A percentile compares a stretch with the other conserved stretches of the same genome.
Evolutionary conservation across 2,888 invertebrate genomes (phyloP).

Genomic region (Heliconius sara): DNA sequence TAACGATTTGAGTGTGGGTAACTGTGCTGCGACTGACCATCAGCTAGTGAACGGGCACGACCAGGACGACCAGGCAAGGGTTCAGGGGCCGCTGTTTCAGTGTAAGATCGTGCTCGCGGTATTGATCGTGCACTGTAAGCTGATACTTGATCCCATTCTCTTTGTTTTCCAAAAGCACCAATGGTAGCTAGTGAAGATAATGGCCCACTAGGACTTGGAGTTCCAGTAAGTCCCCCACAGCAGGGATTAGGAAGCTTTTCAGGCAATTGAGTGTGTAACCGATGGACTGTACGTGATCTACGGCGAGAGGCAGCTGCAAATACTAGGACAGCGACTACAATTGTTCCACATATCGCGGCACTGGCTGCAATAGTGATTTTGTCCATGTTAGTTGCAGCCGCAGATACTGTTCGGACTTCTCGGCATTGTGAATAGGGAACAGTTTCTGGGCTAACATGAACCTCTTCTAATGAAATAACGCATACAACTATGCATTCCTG

Average conservation of each 20-base stretch:
- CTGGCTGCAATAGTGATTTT: constrained; percentile 97
- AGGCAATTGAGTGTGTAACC: constrained; percentile 86
- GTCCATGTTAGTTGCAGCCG: constrained; percentile 95
- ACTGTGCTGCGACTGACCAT: constrained; percentile 95
- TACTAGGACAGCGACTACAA: constrained; percentile 94
- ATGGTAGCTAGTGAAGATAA: constrained; percentile 92
- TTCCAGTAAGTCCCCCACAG: constrained; percentile 88
- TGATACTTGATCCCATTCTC: constrained; percentile 90
- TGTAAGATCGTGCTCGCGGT: constrained; percentile 93
- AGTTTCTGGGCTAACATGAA: constrained; percentile 93
- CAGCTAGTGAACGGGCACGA: constrained; percentile 91
- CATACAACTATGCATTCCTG: constrained; percentile 97
- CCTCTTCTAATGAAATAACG: constrained; percentile 94
- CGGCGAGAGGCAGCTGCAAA: constrained; percentile 94
- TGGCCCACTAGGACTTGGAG: constrained; percentile 91
- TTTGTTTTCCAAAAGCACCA: constrained; percentile 92
- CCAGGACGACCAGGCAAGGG: constrained; percentile 91
- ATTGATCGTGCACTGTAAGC: constrained; percentile 96
- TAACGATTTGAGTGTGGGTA: constrained; percentile 93
- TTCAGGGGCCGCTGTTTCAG: constrained; percentile 85
- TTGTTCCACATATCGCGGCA: constrained; percentile 96
- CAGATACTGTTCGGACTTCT: constrained; percentile 93
- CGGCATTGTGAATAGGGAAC: constrained; percentile 94
- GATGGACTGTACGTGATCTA: constrained; percentile 90
- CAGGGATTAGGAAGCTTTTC: constrained; percentile 91